Base-by-base conservation (phyloP, 2,888 invertebrate species). In the Eupithecia insigniata region DNA sequence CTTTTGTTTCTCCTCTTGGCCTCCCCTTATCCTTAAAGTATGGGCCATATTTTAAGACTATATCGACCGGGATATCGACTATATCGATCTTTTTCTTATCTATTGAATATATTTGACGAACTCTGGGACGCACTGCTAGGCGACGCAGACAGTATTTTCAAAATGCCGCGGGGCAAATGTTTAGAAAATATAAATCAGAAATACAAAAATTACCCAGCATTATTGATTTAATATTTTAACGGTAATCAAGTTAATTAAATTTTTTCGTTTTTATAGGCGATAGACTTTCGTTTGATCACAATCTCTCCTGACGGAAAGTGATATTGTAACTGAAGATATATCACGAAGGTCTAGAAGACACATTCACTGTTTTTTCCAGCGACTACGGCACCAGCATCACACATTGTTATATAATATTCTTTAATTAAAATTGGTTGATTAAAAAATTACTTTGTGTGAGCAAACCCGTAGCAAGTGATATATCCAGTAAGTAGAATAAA, bases 1-100 rank as follows among this genome's bases (percentile, higher is more conserved):
- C 55, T 55, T 55, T 55, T 55, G 55, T 55, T 55, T 55, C 55
- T 51, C 22, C 51, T 55, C 26, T 55, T 55, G 55, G 55, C 55
- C 51, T 51, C 12, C 55, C n/a, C 55, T 55, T 55, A 51, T 55
- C 26, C 55, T 26, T 55, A 14, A 22, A 5, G 55, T 26, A 14
- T 12, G 4, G 55, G 55, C 26, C 55, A 26, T 55, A 55, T 26
- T 55, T 26, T 55, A 55, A 26, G 55, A 55, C 10, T 36, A 39
- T 39, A 39, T 55, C 3, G 22, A 3, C 4, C 12, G 22, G 51
- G 10, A 22, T 51, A n/a, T n/a, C n/a, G n/a, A n/a, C n/a, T n/a
- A n/a, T n/a, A n/a, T n/a, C n/a, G n/a, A n/a, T n/a, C n/a, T n/a
- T n/a, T n/a, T n/a, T n/a, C n/a, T n/a, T 46, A 46, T 51, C 51